These are phyloP conservation scores for Sepiola atlantica DNA, from an alignment of 2,888 invertebrate genomes.

Conservation along the genomic window DNA sequence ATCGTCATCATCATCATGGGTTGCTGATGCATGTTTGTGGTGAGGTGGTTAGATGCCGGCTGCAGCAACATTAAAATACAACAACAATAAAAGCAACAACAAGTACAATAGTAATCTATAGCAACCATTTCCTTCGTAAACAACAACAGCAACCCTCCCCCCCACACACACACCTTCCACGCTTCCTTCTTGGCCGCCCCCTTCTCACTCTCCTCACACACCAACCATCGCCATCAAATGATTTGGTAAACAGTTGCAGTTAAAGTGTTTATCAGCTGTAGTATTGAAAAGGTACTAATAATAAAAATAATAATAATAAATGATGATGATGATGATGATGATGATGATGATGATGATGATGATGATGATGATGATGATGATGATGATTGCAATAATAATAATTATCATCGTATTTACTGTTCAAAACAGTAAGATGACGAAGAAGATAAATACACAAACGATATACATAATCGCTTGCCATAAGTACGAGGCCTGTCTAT, in stretches of 20 bases:
- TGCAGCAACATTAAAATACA: not conserved
- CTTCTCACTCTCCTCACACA: not conserved
- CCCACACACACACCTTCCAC: too few relatives aligned
- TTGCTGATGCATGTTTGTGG: not conserved
- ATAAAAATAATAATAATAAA: too few relatives aligned
- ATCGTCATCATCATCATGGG: too few relatives aligned
- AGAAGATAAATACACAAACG: too few relatives aligned
- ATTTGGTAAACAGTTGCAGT: not conserved
- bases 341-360: not conserved
- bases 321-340: not conserved
- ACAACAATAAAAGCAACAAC: too few relatives aligned
- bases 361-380: not conserved
- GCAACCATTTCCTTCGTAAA: constrained; percentile 24
- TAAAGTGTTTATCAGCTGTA: not conserved
- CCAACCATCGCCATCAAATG: not conserved
- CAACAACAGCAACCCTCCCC: not conserved
- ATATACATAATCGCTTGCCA: too few relatives aligned
- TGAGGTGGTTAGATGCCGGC: not conserved
- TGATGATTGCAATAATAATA: not conserved
- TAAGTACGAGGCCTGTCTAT: too few relatives aligned
- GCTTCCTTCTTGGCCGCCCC: not conserved
- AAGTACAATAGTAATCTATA: constrained; percentile 32
- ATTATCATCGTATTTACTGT: not conserved
- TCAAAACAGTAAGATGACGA: too few relatives aligned
- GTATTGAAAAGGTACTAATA: not conserved